These are phyloP conservation scores for Vidua macroura DNA, from an alignment of 2,113 vertebrate genomes.

Conservation along the genomic window DNA sequence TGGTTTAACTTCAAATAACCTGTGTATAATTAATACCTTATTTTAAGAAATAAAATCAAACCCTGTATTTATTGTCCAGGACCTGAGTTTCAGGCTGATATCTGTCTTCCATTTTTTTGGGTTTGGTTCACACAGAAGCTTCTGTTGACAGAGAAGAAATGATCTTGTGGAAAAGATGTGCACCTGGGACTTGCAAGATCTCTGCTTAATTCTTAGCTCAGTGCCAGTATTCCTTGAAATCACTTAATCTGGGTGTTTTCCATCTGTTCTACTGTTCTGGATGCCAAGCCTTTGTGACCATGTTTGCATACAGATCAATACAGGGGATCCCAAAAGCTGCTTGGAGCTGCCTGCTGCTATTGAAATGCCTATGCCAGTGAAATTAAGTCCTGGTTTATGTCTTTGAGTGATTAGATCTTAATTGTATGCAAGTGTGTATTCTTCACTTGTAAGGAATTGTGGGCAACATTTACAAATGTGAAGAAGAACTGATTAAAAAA, in stretches of 20 bases:
- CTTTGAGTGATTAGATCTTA: constrained; percentile 5
- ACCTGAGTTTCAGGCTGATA: background rate
- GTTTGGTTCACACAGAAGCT: background rate
- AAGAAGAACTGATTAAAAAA: background rate
- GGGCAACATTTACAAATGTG: background rate
- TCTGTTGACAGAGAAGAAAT: background rate
- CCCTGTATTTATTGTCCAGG: background rate
- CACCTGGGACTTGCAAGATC: background rate
- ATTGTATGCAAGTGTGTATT: background rate
- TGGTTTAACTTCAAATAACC: background rate
- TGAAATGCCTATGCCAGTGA: background rate
- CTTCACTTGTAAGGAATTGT: background rate
- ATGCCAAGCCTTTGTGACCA: background rate
- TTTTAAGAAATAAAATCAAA: background rate
- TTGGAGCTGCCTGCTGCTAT: background rate
- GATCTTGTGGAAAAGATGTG: background rate
- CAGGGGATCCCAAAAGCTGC: background rate
- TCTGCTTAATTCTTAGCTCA: background rate
- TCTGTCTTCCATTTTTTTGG: background rate
- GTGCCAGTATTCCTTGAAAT: background rate
- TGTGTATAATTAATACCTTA: background rate
- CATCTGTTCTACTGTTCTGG: background rate
- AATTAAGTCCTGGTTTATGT: background rate
- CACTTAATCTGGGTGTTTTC: background rate
- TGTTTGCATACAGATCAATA: background rate